phyloP scores from a whole-genome alignment of 2,113 vertebrate genomes.

The Sinocyclocheilus rhinocerous region DNA sequence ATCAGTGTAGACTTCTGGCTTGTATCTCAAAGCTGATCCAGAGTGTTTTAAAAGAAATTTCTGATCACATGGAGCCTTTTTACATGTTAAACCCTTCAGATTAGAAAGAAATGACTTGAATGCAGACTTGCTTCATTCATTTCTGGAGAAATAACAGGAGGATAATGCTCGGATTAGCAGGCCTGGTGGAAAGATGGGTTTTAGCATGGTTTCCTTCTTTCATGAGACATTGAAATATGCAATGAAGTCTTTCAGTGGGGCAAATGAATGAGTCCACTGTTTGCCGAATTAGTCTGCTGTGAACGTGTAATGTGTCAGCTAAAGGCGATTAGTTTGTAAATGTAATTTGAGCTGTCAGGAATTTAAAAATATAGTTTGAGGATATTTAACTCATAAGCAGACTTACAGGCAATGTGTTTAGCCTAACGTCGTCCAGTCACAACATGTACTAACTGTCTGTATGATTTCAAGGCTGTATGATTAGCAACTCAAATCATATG shows the following conservation, averaged over 20 bases:
- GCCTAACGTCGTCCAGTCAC: neutral
- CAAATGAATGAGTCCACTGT: slow-evolving; percentile 73
- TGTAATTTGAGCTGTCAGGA: slow-evolving; percentile 69
- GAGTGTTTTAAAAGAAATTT: slow-evolving; percentile 41
- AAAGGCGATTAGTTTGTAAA: slow-evolving; percentile 69
- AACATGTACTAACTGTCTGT: neutral
- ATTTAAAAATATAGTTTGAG: slow-evolving; percentile 63
- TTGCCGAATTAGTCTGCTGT: slow-evolving; percentile 47
- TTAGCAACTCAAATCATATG: neutral
- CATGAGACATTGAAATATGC: slow-evolving; percentile 68
- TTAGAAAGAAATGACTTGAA: slow-evolving; percentile 65
- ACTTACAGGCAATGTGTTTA: slow-evolving; percentile 10
- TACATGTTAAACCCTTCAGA: slow-evolving; percentile 63
- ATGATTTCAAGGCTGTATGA: neutral
- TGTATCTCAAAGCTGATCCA: slow-evolving; percentile 34
- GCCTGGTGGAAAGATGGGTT: slow-evolving; percentile 67
- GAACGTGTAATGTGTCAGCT: slow-evolving; percentile 63
- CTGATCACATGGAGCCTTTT: slow-evolving; percentile 54
- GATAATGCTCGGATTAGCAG: slow-evolving; percentile 73
- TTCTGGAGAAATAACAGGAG: slow-evolving; percentile 71
- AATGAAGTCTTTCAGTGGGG: slow-evolving; percentile 61
- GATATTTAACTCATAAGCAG: slow-evolving; percentile 52
- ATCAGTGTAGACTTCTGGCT: no score
- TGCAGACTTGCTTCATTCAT: slow-evolving; percentile 63
- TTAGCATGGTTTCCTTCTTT: slow-evolving; percentile 49